Base-by-base conservation (phyloP, 2,888 invertebrate species). In the Idaea biselata region DNA sequence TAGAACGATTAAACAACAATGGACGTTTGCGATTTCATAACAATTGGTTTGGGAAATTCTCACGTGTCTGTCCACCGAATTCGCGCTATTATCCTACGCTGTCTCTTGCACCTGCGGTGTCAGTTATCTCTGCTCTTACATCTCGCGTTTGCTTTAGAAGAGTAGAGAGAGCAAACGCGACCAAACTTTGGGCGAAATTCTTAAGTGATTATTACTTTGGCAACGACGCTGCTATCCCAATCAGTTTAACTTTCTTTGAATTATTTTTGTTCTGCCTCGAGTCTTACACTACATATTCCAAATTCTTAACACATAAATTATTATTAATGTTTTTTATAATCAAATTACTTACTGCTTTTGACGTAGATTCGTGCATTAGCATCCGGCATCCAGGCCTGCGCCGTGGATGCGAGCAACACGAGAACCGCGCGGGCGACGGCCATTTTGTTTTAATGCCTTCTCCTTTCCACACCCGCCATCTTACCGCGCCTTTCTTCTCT, bases 321-420 rank as follows among this genome's bases (percentile, higher is more conserved):
- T 33, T 33, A 33, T 33, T 33, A 3, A 44, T 44, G 11, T 14
- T 44, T 11, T 44, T 44, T 32, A 0, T 11, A 32, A 44, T 14
- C 44, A 44, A 44, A 44, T 44, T 11, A 33, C 92, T 93, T 83
- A 95, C 95, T 94, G 85, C 93, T 93, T 89, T 94, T 94, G 79
- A 94, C 89, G 86, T 94, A 93, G 79, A 96, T 91, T 84, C 95
- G 94, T 73, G 96, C 94, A 80, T 94, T 93, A 70, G 94, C 93
- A 87, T 96, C 96, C 76, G 95, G 95, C 85, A 95, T 94, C 96
- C 96, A 96, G 76, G 95, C 95, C 81, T 94, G 93, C 76, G 93
- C 93, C 83, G 93, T 91, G 82, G 90, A 90, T 72, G 89, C 92
- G 77, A 94, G 86, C 76, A 93, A 86, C 75, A 94, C 83, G 75